These are phyloP conservation scores for Bubo scandiacus DNA, from an alignment of 2,113 vertebrate species.

Conservation along the genomic window DNA sequence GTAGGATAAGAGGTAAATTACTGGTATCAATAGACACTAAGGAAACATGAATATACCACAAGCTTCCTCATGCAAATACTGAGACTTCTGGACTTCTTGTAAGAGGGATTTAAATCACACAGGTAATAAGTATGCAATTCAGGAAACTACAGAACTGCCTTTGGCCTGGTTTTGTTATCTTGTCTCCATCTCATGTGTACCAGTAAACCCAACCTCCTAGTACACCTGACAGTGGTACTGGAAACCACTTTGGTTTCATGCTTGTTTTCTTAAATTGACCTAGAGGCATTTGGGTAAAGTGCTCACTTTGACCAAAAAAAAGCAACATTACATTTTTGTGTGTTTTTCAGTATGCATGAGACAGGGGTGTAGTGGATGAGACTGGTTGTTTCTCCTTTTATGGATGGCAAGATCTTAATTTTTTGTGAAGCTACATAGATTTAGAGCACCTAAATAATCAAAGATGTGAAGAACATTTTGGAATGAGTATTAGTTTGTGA, in stretches of 20 bases:
- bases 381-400: neutral
- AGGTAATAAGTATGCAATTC: neutral
- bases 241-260: neutral
- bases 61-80: neutral
- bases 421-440: neutral
- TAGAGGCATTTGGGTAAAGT: neutral
- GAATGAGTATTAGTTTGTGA: neutral
- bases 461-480: neutral
- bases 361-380: neutral
- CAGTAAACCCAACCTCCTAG: neutral
- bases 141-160: neutral
- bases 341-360: neutral
- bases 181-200: neutral
- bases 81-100: neutral
- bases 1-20: neutral
- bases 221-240: neutral
- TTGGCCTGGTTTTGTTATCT: neutral
- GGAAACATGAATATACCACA: neutral
- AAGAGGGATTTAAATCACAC: neutral
- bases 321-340: neutral
- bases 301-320: neutral
- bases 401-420: neutral
- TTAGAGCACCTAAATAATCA: neutral
- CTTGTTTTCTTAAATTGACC: neutral
- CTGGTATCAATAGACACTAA: fast-evolving